Percentiles rank a stretch among this genome's conserved stretches.
phyloP scores from a whole-genome alignment of 1,140 invertebrate species.

The Calosoma granatense region DNA sequence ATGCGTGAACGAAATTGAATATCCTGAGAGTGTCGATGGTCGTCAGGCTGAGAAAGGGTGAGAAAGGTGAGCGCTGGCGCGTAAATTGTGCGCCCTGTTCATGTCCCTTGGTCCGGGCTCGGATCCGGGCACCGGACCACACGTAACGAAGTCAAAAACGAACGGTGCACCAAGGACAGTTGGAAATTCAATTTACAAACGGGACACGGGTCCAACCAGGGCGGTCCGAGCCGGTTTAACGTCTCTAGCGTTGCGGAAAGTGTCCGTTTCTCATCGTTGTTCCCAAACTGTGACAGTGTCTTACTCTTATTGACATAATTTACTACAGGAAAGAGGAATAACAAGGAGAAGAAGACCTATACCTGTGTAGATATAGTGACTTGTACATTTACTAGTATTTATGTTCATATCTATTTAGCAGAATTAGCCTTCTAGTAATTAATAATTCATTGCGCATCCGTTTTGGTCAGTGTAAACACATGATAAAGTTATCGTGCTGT shows the following conservation, averaged over 20 bases:
- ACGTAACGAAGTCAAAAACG: constrained; percentile 25
- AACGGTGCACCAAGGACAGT: constrained; percentile 16
- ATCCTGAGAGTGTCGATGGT: constrained; percentile 16
- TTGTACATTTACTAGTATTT: too few species aligned
- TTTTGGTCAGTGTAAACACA: too few species aligned
- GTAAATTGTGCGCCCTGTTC: constrained; percentile 20
- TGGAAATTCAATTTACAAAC: constrained; percentile 22
- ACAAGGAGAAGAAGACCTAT: too few species aligned
- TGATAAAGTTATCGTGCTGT: too few species aligned
- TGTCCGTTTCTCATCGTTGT: neutral
- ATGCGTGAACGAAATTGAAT: constrained; percentile 24
- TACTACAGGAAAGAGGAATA: too few species aligned
- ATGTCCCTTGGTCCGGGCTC: neutral
- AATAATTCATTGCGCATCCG: too few species aligned
- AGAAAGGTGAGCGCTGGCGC: constrained; percentile 16
- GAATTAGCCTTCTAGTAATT: too few species aligned
- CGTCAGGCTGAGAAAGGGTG: neutral
- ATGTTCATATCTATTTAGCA: too few species aligned
- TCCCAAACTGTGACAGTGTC: too few species aligned
- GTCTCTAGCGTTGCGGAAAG: neutral
- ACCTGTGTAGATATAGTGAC: too few species aligned
- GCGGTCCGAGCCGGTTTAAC: neutral
- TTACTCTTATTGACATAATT: too few species aligned
- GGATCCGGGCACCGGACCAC: constrained; percentile 16
- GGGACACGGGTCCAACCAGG: constrained; percentile 19